Percentiles rank a stretch among this genome's conserved stretches.
Conservation (phyloP, 2,113 vertebrate species). For the Talpa occidentalis region DNA sequence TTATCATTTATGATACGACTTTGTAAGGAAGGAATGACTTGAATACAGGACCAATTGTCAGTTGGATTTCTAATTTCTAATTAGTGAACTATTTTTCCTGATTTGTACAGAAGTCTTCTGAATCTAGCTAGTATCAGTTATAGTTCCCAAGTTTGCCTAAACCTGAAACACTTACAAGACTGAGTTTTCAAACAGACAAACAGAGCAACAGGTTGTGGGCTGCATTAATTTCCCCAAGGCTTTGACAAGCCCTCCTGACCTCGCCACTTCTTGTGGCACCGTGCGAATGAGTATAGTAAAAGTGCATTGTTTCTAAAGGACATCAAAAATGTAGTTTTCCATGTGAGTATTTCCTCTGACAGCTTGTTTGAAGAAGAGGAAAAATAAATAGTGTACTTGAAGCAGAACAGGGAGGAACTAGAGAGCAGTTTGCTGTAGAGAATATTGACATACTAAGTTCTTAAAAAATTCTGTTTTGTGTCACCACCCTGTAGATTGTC, state of each 20-base stretch:
- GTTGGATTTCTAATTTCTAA: background rate
- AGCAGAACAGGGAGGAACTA: background rate
- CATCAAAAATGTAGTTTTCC: background rate
- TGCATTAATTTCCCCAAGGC: background rate
- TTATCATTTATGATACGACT: background rate
- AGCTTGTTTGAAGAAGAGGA: background rate
- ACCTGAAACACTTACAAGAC: background rate
- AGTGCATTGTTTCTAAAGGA: too few species aligned
- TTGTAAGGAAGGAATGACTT: slow-evolving; percentile 5
- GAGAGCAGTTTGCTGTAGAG: background rate
- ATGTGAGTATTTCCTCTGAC: background rate
- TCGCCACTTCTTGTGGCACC: background rate
- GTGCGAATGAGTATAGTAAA: too few species aligned
- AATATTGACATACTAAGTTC: background rate
- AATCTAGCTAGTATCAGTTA: background rate
- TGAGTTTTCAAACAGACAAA: background rate
- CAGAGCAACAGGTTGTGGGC: background rate
- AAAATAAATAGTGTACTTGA: background rate
- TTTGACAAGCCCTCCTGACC: background rate
- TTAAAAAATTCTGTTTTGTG: background rate
- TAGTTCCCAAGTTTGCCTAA: background rate
- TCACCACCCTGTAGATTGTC: background rate
- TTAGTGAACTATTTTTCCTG: background rate
- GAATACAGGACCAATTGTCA: background rate
- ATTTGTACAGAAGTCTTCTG: background rate